Base-by-base conservation (phyloP, 2,888 invertebrate genomes). In the Trypoxylon attenuatum region DNA sequence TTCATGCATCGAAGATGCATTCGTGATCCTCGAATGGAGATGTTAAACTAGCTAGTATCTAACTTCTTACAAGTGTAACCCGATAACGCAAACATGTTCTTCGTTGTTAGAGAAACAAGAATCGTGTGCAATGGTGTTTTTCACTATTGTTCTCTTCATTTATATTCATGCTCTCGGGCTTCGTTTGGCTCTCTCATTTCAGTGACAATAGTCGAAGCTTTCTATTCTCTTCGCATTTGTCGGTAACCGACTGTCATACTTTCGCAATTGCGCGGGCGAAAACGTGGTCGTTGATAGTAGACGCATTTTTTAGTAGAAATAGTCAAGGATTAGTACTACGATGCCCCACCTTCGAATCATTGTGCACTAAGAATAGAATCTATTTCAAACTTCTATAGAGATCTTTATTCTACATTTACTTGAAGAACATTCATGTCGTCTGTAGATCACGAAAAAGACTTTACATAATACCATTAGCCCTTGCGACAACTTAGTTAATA, bases 251-350 rank as follows among this genome's bases (percentile, higher is more conserved):
- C 5, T 19, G 25, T n/a, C 41, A n/a, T n/a, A 27, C 0, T 46
- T 39, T 39, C 8, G 5, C 8, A 27, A 29, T 10, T 10, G 13
- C 13, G 5, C 15, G 23, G 18, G 39, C 6, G 43, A 3, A 1
- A n/a, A 22, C 13, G 2, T 22, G 43, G 19, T 10, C n/a, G n/a
- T 33, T 13, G 8, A 39, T 5, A 47, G 23, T 22, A 27, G 27
- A 38, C 18, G 33, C 8, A 43, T 33, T 39, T 43, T 50, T 54
- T 6, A 56, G 13, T 27, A 10, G 21, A 45, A 22, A n/a, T 13
- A 23, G 10, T 45, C 19, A 45, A 21, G 1, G 15, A 50, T 45
- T 13, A 10, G 18, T n/a, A 8, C n/a, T 19, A 21, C 13, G 8
- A 5, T 22, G 5, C 21, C 13, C 27, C 27, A 13, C 2, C 6